phyloP scores from a whole-genome alignment of 2,888 invertebrate species.

The Sinhomidia bicolor region DNA sequence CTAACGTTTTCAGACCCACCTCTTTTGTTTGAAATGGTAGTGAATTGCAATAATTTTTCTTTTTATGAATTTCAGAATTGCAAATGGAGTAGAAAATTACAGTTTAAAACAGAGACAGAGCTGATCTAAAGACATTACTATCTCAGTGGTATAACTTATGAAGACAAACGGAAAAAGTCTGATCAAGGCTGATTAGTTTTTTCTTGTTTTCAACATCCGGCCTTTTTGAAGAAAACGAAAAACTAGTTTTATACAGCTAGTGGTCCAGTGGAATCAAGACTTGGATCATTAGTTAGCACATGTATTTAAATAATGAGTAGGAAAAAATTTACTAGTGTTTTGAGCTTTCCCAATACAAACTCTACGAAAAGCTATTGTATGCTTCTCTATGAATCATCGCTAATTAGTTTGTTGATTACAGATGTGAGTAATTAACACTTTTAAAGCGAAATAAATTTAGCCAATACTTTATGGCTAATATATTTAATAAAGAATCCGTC shows the following conservation, averaged over 20 bases:
- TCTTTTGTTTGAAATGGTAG: neutral
- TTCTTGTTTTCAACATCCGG: neutral
- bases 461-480: too few relatives aligned
- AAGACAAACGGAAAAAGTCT: neutral
- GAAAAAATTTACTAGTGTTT: too few relatives aligned
- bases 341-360: too few relatives aligned
- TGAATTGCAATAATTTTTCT: slow-evolving; percentile 12
- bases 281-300: neutral
- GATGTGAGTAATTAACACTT: too few relatives aligned
- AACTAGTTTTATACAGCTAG: neutral
- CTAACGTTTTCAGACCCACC: neutral
- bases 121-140: neutral
- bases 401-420: too few relatives aligned
- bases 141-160: too few relatives aligned
- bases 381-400: too few relatives aligned
- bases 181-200: slow-evolving; percentile 32
- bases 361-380: too few relatives aligned
- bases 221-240: neutral
- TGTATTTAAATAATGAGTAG: neutral
- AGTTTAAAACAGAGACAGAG: neutral
- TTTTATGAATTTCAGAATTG: neutral
- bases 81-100: slow-evolving; percentile 21
- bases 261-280: neutral
- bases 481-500: too few relatives aligned
- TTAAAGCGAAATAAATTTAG: too few relatives aligned